These are phyloP conservation scores for Erynnis tages DNA, from an alignment of 2,888 invertebrate genomes.

Conservation along the genomic window DNA sequence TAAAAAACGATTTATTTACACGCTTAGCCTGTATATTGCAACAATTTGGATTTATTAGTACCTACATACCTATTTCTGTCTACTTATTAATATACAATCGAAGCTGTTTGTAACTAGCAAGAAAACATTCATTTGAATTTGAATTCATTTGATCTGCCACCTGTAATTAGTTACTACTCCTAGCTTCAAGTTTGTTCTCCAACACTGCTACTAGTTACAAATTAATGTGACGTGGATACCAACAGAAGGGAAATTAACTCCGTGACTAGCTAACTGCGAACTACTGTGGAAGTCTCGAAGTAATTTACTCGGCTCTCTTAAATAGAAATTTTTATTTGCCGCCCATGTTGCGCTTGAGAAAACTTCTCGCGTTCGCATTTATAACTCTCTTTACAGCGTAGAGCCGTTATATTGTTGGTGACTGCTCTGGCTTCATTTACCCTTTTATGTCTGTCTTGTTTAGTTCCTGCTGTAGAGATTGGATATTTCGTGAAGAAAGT, in stretches of 20 bases:
- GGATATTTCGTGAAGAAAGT: too few species aligned
- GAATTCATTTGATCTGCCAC: too few species aligned
- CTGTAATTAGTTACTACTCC: too few species aligned
- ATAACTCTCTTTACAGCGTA: slow-evolving; percentile 45
- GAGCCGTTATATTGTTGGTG: background rate
- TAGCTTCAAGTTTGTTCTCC: background rate
- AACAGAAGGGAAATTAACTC: slow-evolving; percentile 52
- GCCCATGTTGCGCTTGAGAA: slow-evolving; percentile 28
- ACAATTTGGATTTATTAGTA: too few species aligned
- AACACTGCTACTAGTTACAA: background rate
- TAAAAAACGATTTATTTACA: too few species aligned
- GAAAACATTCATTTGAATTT: too few species aligned
- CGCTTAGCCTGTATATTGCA: too few species aligned
- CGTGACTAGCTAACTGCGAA: slow-evolving; percentile 48
- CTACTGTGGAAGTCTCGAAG: slow-evolving; percentile 37
- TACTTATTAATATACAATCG: too few species aligned
- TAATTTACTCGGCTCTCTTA: slow-evolving; percentile 44
- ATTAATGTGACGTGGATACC: slow-evolving; percentile 15
- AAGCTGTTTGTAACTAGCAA: too few species aligned
- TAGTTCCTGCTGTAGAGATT: background rate
- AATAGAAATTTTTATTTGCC: slow-evolving; percentile 43
- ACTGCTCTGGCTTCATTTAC: too few species aligned
- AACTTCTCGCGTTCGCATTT: slow-evolving; percentile 43
- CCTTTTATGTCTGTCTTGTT: background rate
- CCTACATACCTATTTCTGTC: too few species aligned